These are phyloP conservation scores for Cyprinodon tularosa DNA, from an alignment of 2,113 vertebrate species.

Conservation along the genomic window DNA sequence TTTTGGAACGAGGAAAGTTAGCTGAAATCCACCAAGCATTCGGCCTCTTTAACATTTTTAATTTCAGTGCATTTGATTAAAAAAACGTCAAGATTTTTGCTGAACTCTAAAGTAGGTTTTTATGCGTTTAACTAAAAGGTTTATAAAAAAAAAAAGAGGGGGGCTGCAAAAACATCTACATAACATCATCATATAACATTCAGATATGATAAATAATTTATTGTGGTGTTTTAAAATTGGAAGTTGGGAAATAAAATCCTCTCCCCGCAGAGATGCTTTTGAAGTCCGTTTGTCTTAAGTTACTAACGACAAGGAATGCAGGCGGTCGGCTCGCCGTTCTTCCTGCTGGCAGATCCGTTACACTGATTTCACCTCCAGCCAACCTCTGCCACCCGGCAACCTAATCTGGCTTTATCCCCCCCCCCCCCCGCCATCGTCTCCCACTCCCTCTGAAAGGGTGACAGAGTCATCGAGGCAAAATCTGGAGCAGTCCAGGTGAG, in stretches of 20 bases:
- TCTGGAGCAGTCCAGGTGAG: constrained; percentile 47
- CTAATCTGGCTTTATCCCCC: constrained; percentile 51
- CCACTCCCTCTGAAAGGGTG: neutral
- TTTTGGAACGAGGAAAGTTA: neutral
- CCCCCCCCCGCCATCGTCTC: neutral
- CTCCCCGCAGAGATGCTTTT: neutral
- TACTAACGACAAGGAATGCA: constrained; percentile 18
- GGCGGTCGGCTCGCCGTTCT: constrained; percentile 32
- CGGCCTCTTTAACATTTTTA: constrained; percentile 1
- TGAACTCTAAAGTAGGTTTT: neutral
- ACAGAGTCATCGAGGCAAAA: constrained; percentile 33
- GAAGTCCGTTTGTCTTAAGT: constrained; percentile 11
- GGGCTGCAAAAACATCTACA: neutral
- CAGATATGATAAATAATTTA: neutral
- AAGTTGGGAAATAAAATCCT: neutral
- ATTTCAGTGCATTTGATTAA: neutral
- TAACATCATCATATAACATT: neutral
- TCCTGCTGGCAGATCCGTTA: constrained; percentile 65
- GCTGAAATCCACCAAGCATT: neutral
- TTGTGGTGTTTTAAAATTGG: neutral
- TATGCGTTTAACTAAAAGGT: neutral
- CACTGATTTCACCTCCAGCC: constrained; percentile 66
- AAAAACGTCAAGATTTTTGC: too few species aligned
- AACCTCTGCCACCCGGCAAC: constrained; percentile 63
- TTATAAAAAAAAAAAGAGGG: neutral